These are phyloP conservation scores for Chaenodraco wilsoni DNA, from an alignment of 2,797 vertebrate genomes.

Conservation along the genomic window DNA sequence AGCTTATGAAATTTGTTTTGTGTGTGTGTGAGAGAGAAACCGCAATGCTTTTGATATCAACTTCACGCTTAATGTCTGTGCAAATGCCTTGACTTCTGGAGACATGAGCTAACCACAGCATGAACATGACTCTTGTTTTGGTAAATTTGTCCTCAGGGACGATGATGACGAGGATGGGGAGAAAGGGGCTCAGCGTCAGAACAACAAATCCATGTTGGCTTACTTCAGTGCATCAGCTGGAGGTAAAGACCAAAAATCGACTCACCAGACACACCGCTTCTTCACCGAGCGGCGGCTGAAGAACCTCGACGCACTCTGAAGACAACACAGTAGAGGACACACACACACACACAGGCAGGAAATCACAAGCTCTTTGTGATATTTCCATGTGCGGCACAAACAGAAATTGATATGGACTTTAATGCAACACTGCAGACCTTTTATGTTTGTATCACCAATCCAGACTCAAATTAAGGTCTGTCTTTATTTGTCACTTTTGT, in stretches of 20 bases:
- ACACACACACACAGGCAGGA: background rate
- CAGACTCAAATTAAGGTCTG: background rate
- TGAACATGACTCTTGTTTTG: constrained; percentile 19
- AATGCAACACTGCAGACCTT: background rate
- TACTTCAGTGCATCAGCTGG: constrained; percentile 77
- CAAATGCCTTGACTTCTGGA: constrained; percentile 48
- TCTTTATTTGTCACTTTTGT: constrained; percentile 27
- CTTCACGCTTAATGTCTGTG: constrained; percentile 36
- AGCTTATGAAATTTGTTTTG: constrained; percentile 9
- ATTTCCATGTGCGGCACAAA: background rate
- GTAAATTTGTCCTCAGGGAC: constrained; percentile 70
- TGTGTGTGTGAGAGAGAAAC: constrained; percentile 20
- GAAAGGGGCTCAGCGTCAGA: constrained; percentile 74
- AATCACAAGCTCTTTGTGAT: background rate
- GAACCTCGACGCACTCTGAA: constrained; percentile 70
- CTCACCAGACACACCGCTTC: constrained; percentile 69
- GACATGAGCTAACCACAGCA: constrained; percentile 17
- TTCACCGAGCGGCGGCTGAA: constrained; percentile 74
- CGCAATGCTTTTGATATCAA: constrained; percentile 28
- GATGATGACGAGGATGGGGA: constrained; percentile 81
- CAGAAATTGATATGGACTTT: constrained; percentile 4
- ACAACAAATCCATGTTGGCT: constrained; percentile 80
- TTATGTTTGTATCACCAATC: background rate
- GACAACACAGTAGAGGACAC: background rate
- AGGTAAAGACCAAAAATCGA: constrained; percentile 27